Evolutionary conservation across 2,797 vertebrate species (phyloP).

Genomic region (Tamandua tetradactyla): DNA sequence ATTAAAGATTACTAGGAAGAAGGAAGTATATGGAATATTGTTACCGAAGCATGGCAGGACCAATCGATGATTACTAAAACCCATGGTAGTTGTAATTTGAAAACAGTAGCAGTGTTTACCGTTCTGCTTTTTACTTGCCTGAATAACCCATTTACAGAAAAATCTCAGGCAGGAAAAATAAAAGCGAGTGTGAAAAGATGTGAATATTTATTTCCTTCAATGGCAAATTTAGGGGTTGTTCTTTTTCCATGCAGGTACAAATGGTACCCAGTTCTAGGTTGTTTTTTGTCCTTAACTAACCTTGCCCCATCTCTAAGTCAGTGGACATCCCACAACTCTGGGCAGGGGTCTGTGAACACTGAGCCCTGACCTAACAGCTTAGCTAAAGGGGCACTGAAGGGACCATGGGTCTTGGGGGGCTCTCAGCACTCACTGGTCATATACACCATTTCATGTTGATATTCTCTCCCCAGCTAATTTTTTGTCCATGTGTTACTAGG

Average conservation of each 20-base stretch:
- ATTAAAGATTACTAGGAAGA: constrained; percentile 34
- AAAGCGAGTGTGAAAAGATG: constrained; percentile 65
- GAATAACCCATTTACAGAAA: constrained; percentile 68
- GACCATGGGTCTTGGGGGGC: no score
- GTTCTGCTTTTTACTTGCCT: constrained; percentile 61
- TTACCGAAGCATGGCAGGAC: not conserved
- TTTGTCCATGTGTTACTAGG: not conserved
- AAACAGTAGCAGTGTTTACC: constrained; percentile 67
- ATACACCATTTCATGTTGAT: not conserved
- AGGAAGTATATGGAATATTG: not conserved
- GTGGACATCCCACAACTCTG: not conserved
- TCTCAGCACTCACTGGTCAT: rapidly evolving
- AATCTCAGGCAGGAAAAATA: constrained; percentile 48
- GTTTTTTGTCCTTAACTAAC: constrained; percentile 17
- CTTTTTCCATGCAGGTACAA: constrained; percentile 12
- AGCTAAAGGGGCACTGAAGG: not conserved
- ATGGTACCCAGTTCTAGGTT: constrained; percentile 20
- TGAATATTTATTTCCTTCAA: constrained; percentile 55
- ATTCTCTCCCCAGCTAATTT: not conserved
- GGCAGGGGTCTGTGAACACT: not conserved
- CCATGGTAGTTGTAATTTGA: constrained; percentile 52
- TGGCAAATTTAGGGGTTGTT: constrained; percentile 29
- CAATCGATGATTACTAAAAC: constrained; percentile 56
- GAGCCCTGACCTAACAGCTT: not conserved
- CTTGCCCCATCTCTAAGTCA: not conserved